phyloP scores from a whole-genome alignment of 2,888 invertebrate species.

The Andrena flavipes region DNA sequence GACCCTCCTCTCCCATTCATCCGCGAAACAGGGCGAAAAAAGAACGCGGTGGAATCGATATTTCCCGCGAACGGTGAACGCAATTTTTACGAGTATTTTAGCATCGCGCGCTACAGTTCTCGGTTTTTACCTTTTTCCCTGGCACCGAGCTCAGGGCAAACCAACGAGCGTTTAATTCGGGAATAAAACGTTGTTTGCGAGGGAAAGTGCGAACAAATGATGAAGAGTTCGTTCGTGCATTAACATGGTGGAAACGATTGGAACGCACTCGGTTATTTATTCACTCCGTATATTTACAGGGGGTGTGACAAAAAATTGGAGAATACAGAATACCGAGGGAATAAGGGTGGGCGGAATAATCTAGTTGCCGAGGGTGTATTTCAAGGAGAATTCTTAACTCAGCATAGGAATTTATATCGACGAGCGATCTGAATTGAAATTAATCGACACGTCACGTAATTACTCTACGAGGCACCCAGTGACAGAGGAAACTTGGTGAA shows the following conservation, averaged over 20 bases:
- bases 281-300: neutral
- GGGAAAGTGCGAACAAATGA: conserved; percentile 27
- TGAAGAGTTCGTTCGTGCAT: neutral
- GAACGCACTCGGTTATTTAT: neutral
- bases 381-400: too few relatives aligned
- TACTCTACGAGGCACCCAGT: neutral
- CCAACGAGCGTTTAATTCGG: conserved; percentile 41
- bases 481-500: neutral
- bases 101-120: neutral
- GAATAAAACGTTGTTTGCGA: conserved; percentile 52
- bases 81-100: conserved; percentile 47
- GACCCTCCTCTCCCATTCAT: conserved; percentile 22
- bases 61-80: conserved; percentile 48
- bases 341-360: neutral
- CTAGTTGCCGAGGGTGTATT: neutral
- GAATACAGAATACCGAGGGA: too few relatives aligned
- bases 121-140: conserved; percentile 39
- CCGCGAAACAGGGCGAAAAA: conserved; percentile 16
- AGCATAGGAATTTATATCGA: too few relatives aligned
- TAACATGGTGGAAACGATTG: too few relatives aligned
- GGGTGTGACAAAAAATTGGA: neutral
- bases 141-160: conserved; percentile 31
- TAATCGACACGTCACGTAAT: neutral
- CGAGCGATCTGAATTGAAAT: neutral
- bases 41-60: conserved; percentile 19